Conservation (phyloP, 2,888 invertebrate genomes). For the Digitonthophagus gazella region DNA sequence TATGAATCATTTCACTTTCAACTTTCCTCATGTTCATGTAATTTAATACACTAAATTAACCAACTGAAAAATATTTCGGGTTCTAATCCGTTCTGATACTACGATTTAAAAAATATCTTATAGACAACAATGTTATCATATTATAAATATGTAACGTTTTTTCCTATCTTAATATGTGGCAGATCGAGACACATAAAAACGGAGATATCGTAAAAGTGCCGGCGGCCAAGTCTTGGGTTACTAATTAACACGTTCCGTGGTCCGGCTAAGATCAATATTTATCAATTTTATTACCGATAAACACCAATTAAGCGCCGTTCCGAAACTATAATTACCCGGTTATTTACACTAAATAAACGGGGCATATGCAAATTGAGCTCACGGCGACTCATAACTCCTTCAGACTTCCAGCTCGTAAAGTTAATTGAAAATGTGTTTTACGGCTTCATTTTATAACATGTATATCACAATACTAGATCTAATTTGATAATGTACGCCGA, state of each 20-base stretch:
- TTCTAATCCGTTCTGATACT: neutral
- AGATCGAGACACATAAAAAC: neutral
- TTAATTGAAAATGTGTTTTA: conserved; percentile 16
- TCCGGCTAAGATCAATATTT: conserved; percentile 12
- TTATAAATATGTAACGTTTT: neutral
- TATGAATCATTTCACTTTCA: too few species aligned
- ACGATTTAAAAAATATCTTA: neutral
- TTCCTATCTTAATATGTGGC: neutral
- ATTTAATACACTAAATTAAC: too few species aligned
- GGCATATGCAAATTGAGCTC: conserved; percentile 8
- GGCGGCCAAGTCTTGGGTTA: neutral
- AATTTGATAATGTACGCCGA: neutral
- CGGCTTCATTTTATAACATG: conserved; percentile 1
- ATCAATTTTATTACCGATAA: conserved; percentile 12
- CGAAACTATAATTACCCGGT: conserved; percentile 4
- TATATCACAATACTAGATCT: neutral
- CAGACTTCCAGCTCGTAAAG: conserved; percentile 3
- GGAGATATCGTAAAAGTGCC: neutral
- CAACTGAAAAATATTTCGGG: too few species aligned
- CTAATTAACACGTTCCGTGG: conserved; percentile 15
- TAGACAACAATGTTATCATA: neutral
- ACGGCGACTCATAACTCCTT: neutral
- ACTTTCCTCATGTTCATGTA: too few species aligned
- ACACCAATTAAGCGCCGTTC: conserved; percentile 8
- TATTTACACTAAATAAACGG: conserved; percentile 11